Evolutionary conservation across 1,140 invertebrate genomes (phyloP), one percentile per base, ranked within the genome.

Genomic region (Sweltsa coloradensis): DNA sequence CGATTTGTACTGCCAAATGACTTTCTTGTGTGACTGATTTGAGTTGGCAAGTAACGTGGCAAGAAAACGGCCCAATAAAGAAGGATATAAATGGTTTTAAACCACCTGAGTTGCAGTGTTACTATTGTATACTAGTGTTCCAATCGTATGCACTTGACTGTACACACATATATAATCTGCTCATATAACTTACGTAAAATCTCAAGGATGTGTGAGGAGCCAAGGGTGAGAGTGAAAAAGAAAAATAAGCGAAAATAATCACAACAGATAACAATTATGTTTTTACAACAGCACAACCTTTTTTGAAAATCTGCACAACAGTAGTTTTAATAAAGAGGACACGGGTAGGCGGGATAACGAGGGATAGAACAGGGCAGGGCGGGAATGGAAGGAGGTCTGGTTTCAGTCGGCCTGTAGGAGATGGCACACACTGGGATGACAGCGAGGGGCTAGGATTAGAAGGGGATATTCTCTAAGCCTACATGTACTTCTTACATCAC

Each of bases 261-360:
- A 52, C 48, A 50, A 52, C 51, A 49, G 47, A 45, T 52, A 52
- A 52, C 51, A 52, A 52, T 39, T 52, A 52, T 46, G 39, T 50
- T 24, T 50, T 45, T 27, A 49, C 47, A 52, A 50, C 51, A 52
- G 51, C 51, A 52, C 51, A 50, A 52, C 51, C 51, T 50, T 52
- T 22, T 34, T 47, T 47, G 36, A 47, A 47, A 47, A 26, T 36
- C 21, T 41, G 46, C 39, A 41, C 36, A 40, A 40, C 14, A 36
- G 25, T 47, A 40, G 36, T 27, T 40, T 22, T 19, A 47, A 34
- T 22, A 18, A 25, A 24, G 14, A 27, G 31, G 44, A 36, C 19
- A 13, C 3, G 9, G 23, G 27, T n/a, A 13, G 19, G 9, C 11
- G 23, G 36, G 1, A 11, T 3, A 22, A 31, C 18, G 31, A 31